Base-by-base conservation (phyloP, 2,797 vertebrate species). In the Esox lucius region DNA sequence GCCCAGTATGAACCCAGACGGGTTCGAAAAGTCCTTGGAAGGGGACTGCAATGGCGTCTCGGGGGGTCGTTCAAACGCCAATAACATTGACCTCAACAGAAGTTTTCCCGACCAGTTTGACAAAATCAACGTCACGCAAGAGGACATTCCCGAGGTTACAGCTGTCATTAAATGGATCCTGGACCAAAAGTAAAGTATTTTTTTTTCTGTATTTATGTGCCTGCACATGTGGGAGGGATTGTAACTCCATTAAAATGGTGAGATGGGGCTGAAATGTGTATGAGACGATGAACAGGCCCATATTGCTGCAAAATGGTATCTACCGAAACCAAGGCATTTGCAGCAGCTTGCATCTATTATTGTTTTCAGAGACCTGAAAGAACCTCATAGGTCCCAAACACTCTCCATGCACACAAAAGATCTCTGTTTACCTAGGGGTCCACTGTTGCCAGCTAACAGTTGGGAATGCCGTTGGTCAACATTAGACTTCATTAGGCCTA, bases 1-100 rank as follows among this genome's bases (percentile, higher is more conserved):
- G 95, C 97, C 97, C 82, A 98, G 96, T 85, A 96, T 99, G 94
- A 99, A 98, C 89, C 98, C 97, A 0, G 97, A 99, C 86, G 98
- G 98, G 59, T 99, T 98, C 79, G 96, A 98, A 90, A 93, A 39
- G 79, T 94, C 98, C 31, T 62, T 0, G 0, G 96, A 97, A 81
- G 97, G 96, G 0, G 94, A 95, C 70, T 99, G 97, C 87, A 1
- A 0, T 0, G 92, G 95, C 2, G 8, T 31, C 0, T 39, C 71
- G 7, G 73, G 78, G 11, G 96, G 95, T 0, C 89, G 98, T 26
- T 86, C 88, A 42, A 99, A 99, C 78, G 93, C 94, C 77, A 92
- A 78, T 0, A 75, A 92, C 59, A 49, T 31, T 0, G 98, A 99
- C 90, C 94, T 99, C 46, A 99, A 99, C 92, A 93, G 98, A 75